Percentiles rank a stretch among this genome's conserved stretches.
These are phyloP conservation scores for Podilymbus podiceps DNA, from an alignment of 2,113 vertebrate species.

Conservation along the genomic window DNA sequence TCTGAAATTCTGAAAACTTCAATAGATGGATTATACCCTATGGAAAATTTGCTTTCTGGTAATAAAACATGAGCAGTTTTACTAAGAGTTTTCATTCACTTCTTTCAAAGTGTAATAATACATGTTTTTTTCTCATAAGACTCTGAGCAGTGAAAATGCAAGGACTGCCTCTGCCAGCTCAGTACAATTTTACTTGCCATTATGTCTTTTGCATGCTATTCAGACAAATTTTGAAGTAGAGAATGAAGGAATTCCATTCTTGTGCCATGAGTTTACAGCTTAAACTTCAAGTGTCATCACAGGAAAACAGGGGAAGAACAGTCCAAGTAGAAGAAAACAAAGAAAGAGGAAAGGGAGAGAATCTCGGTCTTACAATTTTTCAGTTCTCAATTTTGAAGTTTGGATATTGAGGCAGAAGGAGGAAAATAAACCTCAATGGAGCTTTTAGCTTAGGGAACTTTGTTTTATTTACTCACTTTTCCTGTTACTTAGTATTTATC, in stretches of 20 bases:
- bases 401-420: neutral
- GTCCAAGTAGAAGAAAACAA: neutral
- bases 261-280: neutral
- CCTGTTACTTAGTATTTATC: neutral
- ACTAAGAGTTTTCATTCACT: neutral
- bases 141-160: neutral
- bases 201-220: neutral
- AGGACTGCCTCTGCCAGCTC: neutral
- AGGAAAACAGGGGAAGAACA: neutral
- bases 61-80: neutral
- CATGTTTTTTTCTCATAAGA: neutral
- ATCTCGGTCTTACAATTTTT: neutral
- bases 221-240: neutral
- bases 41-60: neutral
- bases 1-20: neutral
- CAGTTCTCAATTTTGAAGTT: neutral
- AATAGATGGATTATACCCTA: neutral
- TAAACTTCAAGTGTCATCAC: neutral
- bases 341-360: neutral
- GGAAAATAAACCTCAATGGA: neutral
- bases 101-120: neutral
- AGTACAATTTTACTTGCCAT: neutral
- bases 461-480: neutral
- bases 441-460: neutral
- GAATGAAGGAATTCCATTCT: neutral